Percentiles rank a stretch among this genome's conserved stretches.
Evolutionary conservation across 1,140 invertebrate genomes (phyloP).

Genomic region (Ceratitis capitata): DNA sequence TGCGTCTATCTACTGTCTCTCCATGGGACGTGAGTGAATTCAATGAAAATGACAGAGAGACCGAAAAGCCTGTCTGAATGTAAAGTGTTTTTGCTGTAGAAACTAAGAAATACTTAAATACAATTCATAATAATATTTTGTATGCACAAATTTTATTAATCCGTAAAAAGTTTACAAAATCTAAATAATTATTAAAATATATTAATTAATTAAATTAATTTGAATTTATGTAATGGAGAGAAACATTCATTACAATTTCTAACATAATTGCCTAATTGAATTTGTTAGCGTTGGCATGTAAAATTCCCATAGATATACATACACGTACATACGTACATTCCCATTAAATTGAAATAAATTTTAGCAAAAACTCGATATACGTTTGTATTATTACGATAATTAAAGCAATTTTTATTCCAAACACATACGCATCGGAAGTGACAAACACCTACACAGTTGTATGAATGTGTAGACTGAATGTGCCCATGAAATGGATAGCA

Average conservation of each 20-base stretch:
- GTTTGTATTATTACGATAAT: neutral
- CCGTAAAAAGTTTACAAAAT: neutral
- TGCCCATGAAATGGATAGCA: neutral
- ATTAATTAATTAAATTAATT: neutral
- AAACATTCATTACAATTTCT: no score
- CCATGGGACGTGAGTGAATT: slow-evolving; percentile 36
- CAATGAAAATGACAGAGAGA: slow-evolving; percentile 30
- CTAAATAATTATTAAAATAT: neutral
- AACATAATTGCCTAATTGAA: no score
- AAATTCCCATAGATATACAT: neutral
- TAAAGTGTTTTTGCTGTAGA: neutral
- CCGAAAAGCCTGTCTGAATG: slow-evolving; percentile 11
- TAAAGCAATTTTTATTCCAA: neutral
- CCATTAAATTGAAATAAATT: neutral
- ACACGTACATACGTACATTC: neutral
- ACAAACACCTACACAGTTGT: neutral
- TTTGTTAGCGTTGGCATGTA: neutral
- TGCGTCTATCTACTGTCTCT: neutral
- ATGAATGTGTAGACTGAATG: no score
- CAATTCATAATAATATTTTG: neutral
- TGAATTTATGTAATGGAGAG: neutral
- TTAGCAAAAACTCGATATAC: neutral
- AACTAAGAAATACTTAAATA: no score
- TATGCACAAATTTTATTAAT: neutral
- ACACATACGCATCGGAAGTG: neutral